phyloP scores from a whole-genome alignment of 2,797 vertebrate genomes.

The Percopsis omiscomaycus region DNA sequence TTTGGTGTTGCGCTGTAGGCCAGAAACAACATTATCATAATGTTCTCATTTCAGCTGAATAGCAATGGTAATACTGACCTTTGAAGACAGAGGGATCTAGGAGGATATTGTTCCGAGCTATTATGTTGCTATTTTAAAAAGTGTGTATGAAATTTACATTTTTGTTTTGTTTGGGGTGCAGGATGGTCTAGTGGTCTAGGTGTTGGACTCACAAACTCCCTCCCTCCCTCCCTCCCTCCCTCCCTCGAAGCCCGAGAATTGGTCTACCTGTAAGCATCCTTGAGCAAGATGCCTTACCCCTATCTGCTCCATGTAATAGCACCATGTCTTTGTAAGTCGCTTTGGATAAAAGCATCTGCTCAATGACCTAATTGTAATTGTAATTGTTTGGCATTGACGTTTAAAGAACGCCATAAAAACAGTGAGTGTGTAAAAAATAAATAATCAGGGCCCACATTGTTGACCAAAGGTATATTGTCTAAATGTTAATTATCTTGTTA shows the following conservation, averaged over 20 bases:
- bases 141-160: constrained; percentile 43
- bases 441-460: constrained; percentile 18
- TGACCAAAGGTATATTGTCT: constrained; percentile 23
- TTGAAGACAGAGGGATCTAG: constrained; percentile 34
- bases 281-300: no score
- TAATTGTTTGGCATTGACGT: constrained; percentile 33
- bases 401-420: constrained; percentile 34
- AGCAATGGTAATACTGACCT: constrained; percentile 72
- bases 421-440: constrained; percentile 15
- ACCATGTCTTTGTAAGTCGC: no score
- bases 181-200: no score
- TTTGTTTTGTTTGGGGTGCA: not conserved
- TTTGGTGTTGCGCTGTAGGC: constrained; percentile 43
- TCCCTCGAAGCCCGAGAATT: no score
- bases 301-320: no score
- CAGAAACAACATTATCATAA: constrained; percentile 65
- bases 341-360: no score
- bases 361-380: no score
- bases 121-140: constrained; percentile 5
- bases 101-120: constrained; percentile 1
- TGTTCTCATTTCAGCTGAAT: constrained; percentile 58
- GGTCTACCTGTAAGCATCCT: constrained; percentile 8
- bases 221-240: no score
- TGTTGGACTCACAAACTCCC: no score
- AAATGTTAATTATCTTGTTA: constrained; percentile 43